Conservation (phyloP, 2,888 invertebrate species). For the Drosophila parthenogenetica region DNA sequence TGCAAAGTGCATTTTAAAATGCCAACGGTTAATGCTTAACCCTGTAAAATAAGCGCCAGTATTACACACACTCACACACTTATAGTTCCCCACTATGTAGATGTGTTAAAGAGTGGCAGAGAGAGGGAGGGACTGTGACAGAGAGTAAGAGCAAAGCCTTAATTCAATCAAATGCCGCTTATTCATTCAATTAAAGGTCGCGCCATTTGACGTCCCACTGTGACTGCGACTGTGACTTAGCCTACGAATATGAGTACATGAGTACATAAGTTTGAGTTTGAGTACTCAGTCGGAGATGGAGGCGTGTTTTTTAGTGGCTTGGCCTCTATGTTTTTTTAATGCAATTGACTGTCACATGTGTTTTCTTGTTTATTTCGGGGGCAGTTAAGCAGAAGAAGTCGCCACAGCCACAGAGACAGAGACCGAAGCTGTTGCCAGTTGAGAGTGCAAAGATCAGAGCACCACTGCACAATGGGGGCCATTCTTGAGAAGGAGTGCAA, state of each 20-base stretch:
- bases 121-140: slow-evolving; percentile 1
- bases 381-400: slow-evolving; percentile 29
- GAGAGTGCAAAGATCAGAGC: slow-evolving; percentile 37
- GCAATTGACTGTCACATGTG: slow-evolving; percentile 67
- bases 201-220: slow-evolving; percentile 76
- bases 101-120: slow-evolving; percentile 26
- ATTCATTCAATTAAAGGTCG: slow-evolving; percentile 83
- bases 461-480: slow-evolving; percentile 62
- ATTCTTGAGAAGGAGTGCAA: slow-evolving; percentile 57
- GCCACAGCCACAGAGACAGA: slow-evolving; percentile 12
- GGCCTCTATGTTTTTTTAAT: slow-evolving; percentile 53
- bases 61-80: slow-evolving; percentile 3
- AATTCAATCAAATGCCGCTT: slow-evolving; percentile 82
- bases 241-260: slow-evolving; percentile 23
- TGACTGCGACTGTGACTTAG: slow-evolving; percentile 43
- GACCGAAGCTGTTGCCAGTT: slow-evolving; percentile 2
- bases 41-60: slow-evolving; percentile 56
- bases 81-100: background rate
- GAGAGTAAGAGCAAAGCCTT: slow-evolving; percentile 49
- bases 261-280: slow-evolving; percentile 1
- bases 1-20: slow-evolving; percentile 68
- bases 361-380: slow-evolving; percentile 17
- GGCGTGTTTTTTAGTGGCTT: slow-evolving; percentile 14
- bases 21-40: slow-evolving; percentile 37
- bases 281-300: slow-evolving; percentile 15